Evolutionary conservation across 2,888 invertebrate species (phyloP).

Genomic region (Limnephilus rhombicus): DNA sequence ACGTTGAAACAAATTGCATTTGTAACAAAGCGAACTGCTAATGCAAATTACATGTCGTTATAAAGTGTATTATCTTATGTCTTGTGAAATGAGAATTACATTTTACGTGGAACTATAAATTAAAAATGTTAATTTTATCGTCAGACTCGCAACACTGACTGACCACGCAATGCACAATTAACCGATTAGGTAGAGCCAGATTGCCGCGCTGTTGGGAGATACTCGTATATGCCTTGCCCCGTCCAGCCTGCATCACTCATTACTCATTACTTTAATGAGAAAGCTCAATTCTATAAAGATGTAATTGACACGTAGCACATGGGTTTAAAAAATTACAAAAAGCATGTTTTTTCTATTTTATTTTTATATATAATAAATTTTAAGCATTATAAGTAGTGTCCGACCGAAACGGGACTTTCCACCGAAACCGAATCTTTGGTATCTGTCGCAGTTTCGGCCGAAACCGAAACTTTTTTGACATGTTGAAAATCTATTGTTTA

Average conservation of each 20-base stretch:
- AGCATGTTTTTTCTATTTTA: too few relatives aligned
- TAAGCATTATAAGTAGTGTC: too few relatives aligned
- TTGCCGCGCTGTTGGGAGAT: not conserved
- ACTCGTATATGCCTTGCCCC: too few relatives aligned
- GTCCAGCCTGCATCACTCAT: not conserved
- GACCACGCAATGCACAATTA: conserved; percentile 44
- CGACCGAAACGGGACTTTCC: too few relatives aligned
- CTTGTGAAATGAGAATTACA: conserved; percentile 65
- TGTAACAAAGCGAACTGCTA: conserved; percentile 59
- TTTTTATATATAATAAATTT: too few relatives aligned
- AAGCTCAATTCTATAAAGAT: not conserved
- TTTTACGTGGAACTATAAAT: conserved; percentile 60
- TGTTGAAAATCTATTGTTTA: too few relatives aligned
- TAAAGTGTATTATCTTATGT: conserved; percentile 64
- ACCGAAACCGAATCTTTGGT: too few relatives aligned
- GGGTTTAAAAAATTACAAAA: too few relatives aligned
- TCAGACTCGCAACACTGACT: conserved; percentile 51
- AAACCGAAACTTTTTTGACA: too few relatives aligned
- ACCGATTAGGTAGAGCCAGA: conserved; percentile 7
- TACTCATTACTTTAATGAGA: not conserved
- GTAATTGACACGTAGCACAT: not conserved
- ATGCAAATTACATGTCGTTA: conserved; percentile 66
- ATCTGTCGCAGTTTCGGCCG: too few relatives aligned
- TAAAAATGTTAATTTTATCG: conserved; percentile 65
- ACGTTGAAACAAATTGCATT: conserved; percentile 62